A percentile compares a stretch with the other conserved stretches of the same genome.
Evolutionary conservation across 2,113 vertebrate genomes (phyloP).

Genomic region (Sterna hirundo): DNA sequence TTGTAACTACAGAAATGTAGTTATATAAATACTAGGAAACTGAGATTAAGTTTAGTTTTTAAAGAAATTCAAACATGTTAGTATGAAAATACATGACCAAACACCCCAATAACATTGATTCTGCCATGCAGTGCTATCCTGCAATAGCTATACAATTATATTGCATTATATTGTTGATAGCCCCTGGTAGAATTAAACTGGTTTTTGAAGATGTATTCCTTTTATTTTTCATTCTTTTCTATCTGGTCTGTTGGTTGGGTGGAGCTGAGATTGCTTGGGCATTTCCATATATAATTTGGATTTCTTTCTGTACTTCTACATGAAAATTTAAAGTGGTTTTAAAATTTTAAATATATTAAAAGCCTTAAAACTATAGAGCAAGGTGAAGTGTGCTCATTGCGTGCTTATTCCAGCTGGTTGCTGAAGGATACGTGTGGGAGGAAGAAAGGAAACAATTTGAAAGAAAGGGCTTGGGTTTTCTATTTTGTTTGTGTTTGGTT

Average conservation of each 20-base stretch:
- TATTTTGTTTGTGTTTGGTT: background rate
- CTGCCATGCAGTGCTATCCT: background rate
- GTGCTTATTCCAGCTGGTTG: background rate
- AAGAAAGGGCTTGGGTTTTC: slow-evolving; percentile 13
- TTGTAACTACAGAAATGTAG: background rate
- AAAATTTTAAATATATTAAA: background rate
- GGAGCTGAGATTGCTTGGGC: background rate
- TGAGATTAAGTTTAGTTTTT: background rate
- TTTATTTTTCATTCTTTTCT: background rate
- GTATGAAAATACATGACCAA: background rate
- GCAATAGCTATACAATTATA: background rate
- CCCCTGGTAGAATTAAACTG: background rate
- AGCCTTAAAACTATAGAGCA: background rate
- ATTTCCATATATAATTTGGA: background rate
- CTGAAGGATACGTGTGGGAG: slow-evolving; percentile 15
- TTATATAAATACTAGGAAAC: background rate
- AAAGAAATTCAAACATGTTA: background rate
- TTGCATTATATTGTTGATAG: background rate
- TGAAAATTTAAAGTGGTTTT: background rate
- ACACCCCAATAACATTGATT: background rate
- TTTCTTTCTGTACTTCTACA: background rate
- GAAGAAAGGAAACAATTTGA: slow-evolving; percentile 28
- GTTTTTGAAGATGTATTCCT: background rate
- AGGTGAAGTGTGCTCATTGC: background rate
- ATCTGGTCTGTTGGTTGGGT: background rate